Evolutionary conservation across 2,888 invertebrate species (phyloP), one percentile per base, ranked within the genome.

Genomic region (Athalia circularis): DNA sequence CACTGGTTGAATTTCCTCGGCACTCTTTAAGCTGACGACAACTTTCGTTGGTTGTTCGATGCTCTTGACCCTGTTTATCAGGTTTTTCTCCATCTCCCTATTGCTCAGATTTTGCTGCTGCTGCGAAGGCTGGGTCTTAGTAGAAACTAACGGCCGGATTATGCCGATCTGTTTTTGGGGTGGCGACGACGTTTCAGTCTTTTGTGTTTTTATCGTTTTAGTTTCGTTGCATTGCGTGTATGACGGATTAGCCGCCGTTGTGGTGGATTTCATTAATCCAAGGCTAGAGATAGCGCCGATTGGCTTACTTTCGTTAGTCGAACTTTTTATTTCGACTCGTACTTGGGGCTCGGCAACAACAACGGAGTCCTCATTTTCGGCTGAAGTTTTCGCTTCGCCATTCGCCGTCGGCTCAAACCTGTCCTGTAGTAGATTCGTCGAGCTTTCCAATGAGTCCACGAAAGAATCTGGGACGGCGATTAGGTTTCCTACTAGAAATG

Each of bases 31-130:
- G 80, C 90, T 90, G 75, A 91, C 91, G n/a, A 91, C 90, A 5
- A 91, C 91, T 82, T 91, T 91, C 80, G 85, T 92, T 9, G 91
- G 91, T 81, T 91, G 91, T 84, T 92, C 92, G 80, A 91, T 91
- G 75, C 92, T 93, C 87, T 94, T 94, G 79, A 93, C 93, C 81
- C 92, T 92, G 89, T 95, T 95, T 80, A 94, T 94, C 65, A 93
- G 90, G 90, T 94, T 95, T 88, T 94, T 94, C 86, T 94, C 94
- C 77, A 94, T 92, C 88, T 94, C 94, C 76, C 93, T 90, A 79
- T 92, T 92, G 67, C 94, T 94, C 77, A 94, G 90, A 80, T 89
- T 89, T 80, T 88, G 89, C 72, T 88, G 89, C 0, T 88, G 89
- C 72, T 88, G 89, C 0, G 87, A 85, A 15, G 87, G 82, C 70